These are phyloP conservation scores for Agrenia bidenticulata DNA, from an alignment of 2,888 invertebrate species.

Conservation along the genomic window DNA sequence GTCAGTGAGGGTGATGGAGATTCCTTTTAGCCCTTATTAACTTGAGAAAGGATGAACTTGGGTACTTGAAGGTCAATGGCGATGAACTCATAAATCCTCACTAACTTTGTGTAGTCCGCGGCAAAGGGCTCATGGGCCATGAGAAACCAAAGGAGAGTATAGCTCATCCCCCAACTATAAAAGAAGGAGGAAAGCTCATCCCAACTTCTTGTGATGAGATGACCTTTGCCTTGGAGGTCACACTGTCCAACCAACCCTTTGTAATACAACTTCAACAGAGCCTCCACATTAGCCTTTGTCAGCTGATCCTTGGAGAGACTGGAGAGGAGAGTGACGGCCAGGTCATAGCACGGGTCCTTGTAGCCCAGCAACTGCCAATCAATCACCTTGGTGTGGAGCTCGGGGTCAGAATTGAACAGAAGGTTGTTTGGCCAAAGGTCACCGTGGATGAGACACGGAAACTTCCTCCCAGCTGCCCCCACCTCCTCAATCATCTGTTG, in stretches of 20 bases:
- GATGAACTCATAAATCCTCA: constrained; percentile 30
- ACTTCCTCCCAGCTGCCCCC: constrained; percentile 11
- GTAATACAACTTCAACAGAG: constrained; percentile 31
- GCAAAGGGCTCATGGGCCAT: constrained; percentile 33
- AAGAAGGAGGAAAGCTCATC: constrained; percentile 37
- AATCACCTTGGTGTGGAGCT: constrained; percentile 37
- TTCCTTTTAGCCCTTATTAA: too few species aligned
- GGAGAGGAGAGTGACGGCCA: constrained; percentile 35
- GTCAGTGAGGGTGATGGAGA: too few species aligned
- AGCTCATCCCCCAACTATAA: constrained; percentile 42
- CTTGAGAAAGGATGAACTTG: too few species aligned
- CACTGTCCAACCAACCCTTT: constrained; percentile 25
- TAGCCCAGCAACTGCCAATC: constrained; percentile 47
- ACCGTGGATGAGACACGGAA: constrained; percentile 35
- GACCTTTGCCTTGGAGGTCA: too few species aligned
- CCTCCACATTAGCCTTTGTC: constrained; percentile 24
- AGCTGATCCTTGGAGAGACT: constrained; percentile 29
- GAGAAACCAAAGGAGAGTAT: constrained; percentile 39
- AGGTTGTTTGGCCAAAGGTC: constrained; percentile 50
- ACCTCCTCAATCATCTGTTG: constrained; percentile 19
- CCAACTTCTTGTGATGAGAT: too few species aligned
- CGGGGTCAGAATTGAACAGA: constrained; percentile 23
- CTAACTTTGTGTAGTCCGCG: constrained; percentile 22
- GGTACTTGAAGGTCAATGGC: constrained; percentile 29
- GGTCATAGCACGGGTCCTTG: constrained; percentile 34